Evolutionary conservation across 2,888 invertebrate species (phyloP), one percentile per base, ranked within the genome.

Genomic region (Paralinhomoeus sp.): DNA sequence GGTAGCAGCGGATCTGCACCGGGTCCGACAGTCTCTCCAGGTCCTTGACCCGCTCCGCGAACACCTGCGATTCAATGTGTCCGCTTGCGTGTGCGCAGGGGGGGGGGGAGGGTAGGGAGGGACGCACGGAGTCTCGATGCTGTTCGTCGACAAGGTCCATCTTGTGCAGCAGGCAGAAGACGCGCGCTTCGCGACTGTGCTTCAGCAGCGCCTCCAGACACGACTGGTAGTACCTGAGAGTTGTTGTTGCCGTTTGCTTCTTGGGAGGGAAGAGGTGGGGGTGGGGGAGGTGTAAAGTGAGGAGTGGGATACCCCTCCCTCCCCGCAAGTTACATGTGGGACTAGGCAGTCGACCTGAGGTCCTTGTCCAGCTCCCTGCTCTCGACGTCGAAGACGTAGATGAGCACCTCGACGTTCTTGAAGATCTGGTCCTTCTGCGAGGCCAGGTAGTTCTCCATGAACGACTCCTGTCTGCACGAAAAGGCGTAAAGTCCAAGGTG

Each of bases 371-470:
- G 69, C 64, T 99, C 97, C 45, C 87, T 73, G 61, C 87, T 89
- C 66, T 97, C 93, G 39, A 97, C 93, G 67, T 97, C 97, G 67
- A 97, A 97, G 15, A 97, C 97, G 65, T 97, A 99, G 55, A 97
- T 99, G 37, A 97, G 71, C 1, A 93, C 91, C 49, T 57, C 60
- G 7, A 97, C 97, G 71, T 93, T 93, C 39, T 89, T 74, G 66
- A 97, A 99, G 48, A 97, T 97, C 62, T 91, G 97, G 64, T 97
- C 93, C 49, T 89, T 71, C 62, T 99, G 97, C 43, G 87, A 87
- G 1, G 83, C 83, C 67, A 97, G 89, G 65, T 97, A 97, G 65
- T 91, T 93, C 63, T 97, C 93, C 97, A 97, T 97, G 64, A 97
- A 97, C 0, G 91, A 89, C 64, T 99, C 97, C 64, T 97, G 97